Evolutionary conservation across 2,888 invertebrate genomes (phyloP).

Genomic region (Cephus runcator): DNA sequence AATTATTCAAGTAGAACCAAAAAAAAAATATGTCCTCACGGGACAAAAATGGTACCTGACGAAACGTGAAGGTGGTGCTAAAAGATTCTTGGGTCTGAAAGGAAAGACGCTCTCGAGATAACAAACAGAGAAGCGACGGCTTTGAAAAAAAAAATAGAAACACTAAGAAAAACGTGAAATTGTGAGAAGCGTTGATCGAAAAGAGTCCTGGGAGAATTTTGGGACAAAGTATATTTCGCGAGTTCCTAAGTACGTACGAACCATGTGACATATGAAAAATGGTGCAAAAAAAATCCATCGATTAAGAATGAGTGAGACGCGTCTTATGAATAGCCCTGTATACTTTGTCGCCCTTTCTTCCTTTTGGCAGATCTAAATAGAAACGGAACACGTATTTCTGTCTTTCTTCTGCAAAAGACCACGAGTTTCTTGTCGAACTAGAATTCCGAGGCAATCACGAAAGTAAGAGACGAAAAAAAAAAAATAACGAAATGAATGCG

Average conservation of each 20-base stretch:
- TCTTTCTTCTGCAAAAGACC: not conserved
- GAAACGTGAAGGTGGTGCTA: conserved; percentile 22
- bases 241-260: not conserved
- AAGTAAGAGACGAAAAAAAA: not conserved
- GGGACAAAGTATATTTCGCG: conserved; percentile 5
- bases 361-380: not conserved
- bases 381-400: not conserved
- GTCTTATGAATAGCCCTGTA: conserved; percentile 1
- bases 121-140: not conserved
- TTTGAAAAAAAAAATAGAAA: not conserved
- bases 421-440: too few species aligned
- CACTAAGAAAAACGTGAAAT: not conserved
- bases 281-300: not conserved
- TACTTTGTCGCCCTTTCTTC: conserved; percentile 9
- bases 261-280: not conserved
- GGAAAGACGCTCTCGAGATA: not conserved
- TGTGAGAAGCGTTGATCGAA: not conserved
- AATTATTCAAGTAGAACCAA: not conserved
- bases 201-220: not conserved
- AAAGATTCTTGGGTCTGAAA: not conserved
- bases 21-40: conserved; percentile 7
- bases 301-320: not conserved
- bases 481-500: not conserved
- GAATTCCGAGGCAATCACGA: conserved; percentile 2
- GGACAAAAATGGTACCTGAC: conserved; percentile 15